Evolutionary conservation across 2,113 vertebrate species (phyloP).

Genomic region (Chunga burmeisteri): DNA sequence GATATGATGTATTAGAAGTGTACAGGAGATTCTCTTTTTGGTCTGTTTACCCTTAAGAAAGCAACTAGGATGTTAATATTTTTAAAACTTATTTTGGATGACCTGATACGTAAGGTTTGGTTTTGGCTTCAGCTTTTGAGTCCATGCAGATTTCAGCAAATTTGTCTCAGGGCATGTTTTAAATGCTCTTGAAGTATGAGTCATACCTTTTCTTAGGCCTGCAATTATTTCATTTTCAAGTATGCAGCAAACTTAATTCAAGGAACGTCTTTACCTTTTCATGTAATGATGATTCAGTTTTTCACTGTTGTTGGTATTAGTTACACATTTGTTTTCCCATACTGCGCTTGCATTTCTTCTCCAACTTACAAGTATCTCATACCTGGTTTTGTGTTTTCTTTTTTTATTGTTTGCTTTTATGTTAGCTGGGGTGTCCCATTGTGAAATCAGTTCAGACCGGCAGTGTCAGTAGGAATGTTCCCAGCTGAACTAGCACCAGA

Average conservation of each 20-base stretch:
- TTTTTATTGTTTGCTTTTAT: not conserved
- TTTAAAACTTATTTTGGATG: not conserved
- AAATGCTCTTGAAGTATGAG: not conserved
- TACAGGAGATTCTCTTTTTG: not conserved
- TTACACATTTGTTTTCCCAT: not conserved
- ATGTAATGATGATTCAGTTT: not conserved
- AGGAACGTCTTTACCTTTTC: not conserved
- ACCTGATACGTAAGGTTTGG: not conserved
- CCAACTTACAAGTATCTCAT: not conserved
- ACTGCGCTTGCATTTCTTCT: not conserved
- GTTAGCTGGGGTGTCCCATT: not conserved
- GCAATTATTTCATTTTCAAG: not conserved
- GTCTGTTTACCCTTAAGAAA: not conserved
- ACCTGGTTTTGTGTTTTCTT: not conserved
- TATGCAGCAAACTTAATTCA: not conserved
- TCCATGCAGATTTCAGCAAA: not conserved
- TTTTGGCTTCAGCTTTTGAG: not conserved
- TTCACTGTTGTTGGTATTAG: not conserved
- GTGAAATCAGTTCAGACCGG: not conserved
- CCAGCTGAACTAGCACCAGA: not conserved
- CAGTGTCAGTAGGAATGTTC: not conserved
- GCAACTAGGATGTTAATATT: not conserved
- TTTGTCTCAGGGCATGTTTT: not conserved
- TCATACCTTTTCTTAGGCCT: not conserved
- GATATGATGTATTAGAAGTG: not conserved